These are phyloP conservation scores for Notodonta dromedarius DNA, from an alignment of 2,888 invertebrate species.

Conservation along the genomic window DNA sequence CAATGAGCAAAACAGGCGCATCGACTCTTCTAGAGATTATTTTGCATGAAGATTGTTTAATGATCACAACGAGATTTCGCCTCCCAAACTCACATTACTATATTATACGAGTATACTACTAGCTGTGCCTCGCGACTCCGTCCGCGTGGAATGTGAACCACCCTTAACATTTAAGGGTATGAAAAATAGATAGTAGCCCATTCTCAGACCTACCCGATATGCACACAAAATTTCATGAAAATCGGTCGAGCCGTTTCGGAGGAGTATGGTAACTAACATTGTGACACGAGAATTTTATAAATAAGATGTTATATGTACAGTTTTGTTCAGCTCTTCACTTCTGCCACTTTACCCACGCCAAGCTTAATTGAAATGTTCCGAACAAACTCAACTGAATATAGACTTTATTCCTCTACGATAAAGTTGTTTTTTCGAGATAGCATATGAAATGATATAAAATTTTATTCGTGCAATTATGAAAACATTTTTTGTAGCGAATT, in stretches of 20 bases:
- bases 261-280: too few species aligned
- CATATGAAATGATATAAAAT: not conserved
- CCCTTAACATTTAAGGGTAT: too few species aligned
- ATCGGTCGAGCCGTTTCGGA: too few species aligned
- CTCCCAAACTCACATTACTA: not conserved
- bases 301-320: not conserved
- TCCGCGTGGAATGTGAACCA: too few species aligned
- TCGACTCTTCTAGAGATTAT: too few species aligned
- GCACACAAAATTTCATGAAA: too few species aligned
- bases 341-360: slow-evolving; percentile 14
- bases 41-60: not conserved
- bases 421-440: slow-evolving; percentile 4
- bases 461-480: not conserved
- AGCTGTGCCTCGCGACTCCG: too few species aligned
- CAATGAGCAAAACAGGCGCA: too few species aligned
- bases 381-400: slow-evolving; percentile 14
- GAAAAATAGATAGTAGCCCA: too few species aligned
- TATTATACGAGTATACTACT: too few species aligned
- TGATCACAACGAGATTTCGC: not conserved
- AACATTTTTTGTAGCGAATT: not conserved
- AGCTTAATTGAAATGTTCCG: slow-evolving; percentile 30
- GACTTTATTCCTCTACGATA: slow-evolving; percentile 9
- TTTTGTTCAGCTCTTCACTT: not conserved
- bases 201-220: too few species aligned
- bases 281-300: too few species aligned